Conservation (phyloP, 2,113 vertebrate genomes). For the Numida meleagris region DNA sequence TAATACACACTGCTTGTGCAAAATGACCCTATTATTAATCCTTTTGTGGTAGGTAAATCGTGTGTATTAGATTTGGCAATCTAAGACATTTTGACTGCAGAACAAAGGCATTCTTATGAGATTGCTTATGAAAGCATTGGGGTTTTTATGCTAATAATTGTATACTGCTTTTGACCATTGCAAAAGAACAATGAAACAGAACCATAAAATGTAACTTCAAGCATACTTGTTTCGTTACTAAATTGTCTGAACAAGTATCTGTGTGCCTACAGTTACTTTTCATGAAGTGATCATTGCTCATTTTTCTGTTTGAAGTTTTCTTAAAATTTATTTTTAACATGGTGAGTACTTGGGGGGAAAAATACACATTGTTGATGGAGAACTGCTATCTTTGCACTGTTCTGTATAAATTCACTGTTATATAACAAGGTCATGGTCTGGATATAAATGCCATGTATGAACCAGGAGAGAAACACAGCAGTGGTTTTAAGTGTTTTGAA, state of each 20-base stretch:
- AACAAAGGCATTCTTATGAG: background rate
- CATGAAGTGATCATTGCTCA: background rate
- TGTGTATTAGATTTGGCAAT: background rate
- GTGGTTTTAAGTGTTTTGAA: background rate
- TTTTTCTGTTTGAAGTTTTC: background rate
- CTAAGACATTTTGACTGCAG: background rate
- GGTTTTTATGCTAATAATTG: background rate
- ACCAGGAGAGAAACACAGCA: background rate
- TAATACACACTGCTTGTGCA: background rate
- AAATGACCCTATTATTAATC: background rate
- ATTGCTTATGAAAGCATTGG: background rate
- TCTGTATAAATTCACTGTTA: background rate
- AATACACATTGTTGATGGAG: background rate
- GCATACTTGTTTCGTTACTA: background rate
- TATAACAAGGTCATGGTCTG: background rate
- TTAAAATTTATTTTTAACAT: background rate
- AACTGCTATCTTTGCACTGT: background rate
- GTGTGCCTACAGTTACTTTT: background rate
- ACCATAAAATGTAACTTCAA: background rate
- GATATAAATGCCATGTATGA: background rate
- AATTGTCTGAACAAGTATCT: background rate
- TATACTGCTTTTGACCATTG: background rate
- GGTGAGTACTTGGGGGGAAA: background rate
- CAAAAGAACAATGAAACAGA: background rate
- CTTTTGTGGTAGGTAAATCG: background rate